These are phyloP conservation scores for Mandrillus leucophaeus DNA, from an alignment of 2,113 vertebrate genomes.

Conservation along the genomic window DNA sequence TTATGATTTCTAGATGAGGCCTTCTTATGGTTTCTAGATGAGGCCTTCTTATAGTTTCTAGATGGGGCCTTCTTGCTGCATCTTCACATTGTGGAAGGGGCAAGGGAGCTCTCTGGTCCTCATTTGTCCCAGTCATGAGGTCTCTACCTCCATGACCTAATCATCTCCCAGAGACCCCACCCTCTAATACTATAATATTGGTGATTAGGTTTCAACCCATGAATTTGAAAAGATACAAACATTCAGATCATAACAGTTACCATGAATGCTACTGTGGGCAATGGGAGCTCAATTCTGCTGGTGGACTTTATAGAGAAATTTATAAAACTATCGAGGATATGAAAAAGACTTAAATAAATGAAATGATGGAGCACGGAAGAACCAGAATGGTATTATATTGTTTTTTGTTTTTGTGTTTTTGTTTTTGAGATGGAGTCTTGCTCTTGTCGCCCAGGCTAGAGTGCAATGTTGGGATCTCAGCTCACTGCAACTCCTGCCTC, in stretches of 20 bases:
- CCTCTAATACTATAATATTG: neutral
- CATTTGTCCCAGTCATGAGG: neutral
- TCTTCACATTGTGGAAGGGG: neutral
- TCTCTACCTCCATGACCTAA: neutral
- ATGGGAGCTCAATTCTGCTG: neutral
- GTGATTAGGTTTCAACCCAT: neutral
- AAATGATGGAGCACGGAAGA: neutral
- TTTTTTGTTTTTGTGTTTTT: too few relatives aligned
- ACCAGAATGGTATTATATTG: too few relatives aligned
- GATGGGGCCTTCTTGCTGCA: neutral
- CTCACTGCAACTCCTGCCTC: too few relatives aligned
- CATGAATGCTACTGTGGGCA: neutral
- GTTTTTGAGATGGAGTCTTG: too few relatives aligned
- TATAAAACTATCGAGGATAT: neutral
- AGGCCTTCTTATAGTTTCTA: neutral
- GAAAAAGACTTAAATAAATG: too few relatives aligned
- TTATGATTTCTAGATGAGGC: too few relatives aligned
- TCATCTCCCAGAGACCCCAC: neutral
- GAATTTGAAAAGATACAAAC: neutral
- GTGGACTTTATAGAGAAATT: accelerated
- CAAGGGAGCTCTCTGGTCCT: neutral
- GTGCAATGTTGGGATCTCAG: too few relatives aligned
- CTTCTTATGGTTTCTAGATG: neutral
- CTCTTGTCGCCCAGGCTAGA: too few relatives aligned
- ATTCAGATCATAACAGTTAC: neutral